Evolutionary conservation across 2,888 invertebrate genomes (phyloP).

Genomic region (Dendrolimus pini): DNA sequence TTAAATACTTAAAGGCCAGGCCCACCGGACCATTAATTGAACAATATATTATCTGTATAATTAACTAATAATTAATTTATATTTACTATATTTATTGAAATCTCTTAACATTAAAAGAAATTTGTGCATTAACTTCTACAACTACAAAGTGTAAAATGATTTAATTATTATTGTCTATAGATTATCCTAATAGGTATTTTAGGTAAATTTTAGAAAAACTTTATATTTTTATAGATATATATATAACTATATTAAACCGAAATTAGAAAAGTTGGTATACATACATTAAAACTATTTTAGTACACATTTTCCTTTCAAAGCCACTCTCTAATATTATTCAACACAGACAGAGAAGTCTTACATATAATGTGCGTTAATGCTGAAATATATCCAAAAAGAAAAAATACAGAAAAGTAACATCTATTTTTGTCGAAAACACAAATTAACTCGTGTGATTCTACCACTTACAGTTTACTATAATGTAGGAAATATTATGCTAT

Average conservation of each 20-base stretch:
- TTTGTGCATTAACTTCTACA: conserved; percentile 68
- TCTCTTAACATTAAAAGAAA: conserved; percentile 44
- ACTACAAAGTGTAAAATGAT: conserved; percentile 50
- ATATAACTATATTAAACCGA: neutral
- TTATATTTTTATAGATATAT: neutral
- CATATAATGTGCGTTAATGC: neutral
- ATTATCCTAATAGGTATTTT: conserved; percentile 9
- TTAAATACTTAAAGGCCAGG: too few species aligned
- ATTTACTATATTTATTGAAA: conserved; percentile 20
- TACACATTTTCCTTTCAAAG: neutral
- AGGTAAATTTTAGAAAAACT: neutral
- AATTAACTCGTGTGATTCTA: too few species aligned
- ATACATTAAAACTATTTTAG: neutral
- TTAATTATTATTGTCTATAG: conserved; percentile 15
- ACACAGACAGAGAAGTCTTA: neutral
- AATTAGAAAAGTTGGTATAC: neutral
- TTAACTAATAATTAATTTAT: conserved; percentile 9
- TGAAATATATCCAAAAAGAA: too few species aligned
- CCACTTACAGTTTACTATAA: too few species aligned
- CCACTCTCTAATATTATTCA: conserved; percentile 2
- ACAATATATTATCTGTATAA: conserved; percentile 19
- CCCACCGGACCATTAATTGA: conserved; percentile 19
- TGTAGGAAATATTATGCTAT: too few species aligned
- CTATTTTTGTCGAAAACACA: too few species aligned
- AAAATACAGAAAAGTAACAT: too few species aligned